These are phyloP conservation scores for Pipistrellus pipistrellus DNA, from an alignment of 2,797 vertebrate species.

Conservation along the genomic window DNA sequence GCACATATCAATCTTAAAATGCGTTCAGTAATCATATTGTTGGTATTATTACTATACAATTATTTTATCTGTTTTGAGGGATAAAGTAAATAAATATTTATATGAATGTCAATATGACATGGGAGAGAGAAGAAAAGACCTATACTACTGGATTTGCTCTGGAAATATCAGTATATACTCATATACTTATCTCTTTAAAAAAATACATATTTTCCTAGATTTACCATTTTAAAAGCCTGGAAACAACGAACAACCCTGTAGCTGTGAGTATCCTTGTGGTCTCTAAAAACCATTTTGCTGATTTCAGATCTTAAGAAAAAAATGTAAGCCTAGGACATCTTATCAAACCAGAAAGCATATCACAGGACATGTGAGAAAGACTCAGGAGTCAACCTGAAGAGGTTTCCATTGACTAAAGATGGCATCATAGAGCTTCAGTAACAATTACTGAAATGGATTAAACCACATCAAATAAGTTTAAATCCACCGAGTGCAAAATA, in stretches of 20 bases:
- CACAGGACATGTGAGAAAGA: background rate
- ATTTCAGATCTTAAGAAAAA: background rate
- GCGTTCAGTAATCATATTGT: background rate
- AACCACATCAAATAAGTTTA: slow-evolving; percentile 1
- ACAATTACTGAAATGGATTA: background rate
- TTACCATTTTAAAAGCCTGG: background rate
- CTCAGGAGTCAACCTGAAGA: background rate
- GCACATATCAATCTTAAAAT: background rate
- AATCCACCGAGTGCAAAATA: background rate
- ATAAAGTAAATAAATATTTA: slow-evolving; percentile 22
- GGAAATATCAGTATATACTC: background rate
- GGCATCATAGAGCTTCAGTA: background rate
- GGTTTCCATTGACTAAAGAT: background rate
- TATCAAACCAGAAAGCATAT: background rate
- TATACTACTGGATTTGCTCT: background rate
- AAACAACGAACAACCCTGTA: slow-evolving; percentile 15
- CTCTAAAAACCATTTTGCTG: background rate
- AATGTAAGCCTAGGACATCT: background rate
- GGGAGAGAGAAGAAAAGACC: background rate
- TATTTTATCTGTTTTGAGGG: background rate
- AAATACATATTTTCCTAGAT: background rate
- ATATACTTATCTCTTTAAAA: background rate
- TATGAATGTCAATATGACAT: background rate
- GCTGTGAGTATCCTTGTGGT: background rate
- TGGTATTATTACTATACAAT: background rate